Conservation (phyloP, 2,113 vertebrate genomes). For the Tor tambroides region DNA sequence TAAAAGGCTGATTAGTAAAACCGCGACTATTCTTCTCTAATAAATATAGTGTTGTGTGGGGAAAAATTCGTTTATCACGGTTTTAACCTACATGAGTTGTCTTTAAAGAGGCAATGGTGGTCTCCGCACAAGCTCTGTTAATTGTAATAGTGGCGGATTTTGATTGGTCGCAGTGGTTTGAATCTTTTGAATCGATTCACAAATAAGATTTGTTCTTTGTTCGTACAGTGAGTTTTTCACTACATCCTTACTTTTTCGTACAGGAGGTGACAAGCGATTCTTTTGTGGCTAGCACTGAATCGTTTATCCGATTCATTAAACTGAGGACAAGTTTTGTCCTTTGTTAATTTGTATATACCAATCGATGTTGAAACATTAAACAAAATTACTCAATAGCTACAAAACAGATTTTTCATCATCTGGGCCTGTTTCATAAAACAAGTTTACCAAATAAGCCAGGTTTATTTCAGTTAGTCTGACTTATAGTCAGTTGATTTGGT, state of each 20-base stretch:
- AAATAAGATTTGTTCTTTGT: too few relatives aligned
- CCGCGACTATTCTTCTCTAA: neutral
- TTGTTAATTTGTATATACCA: neutral
- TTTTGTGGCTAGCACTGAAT: neutral
- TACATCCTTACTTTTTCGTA: neutral
- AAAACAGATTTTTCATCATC: neutral
- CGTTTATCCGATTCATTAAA: neutral
- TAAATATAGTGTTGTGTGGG: neutral
- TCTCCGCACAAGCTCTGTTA: neutral
- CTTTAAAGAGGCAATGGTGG: neutral
- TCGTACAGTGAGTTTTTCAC: too few relatives aligned
- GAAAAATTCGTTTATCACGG: neutral
- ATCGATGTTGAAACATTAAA: neutral
- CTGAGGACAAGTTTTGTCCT: neutral
- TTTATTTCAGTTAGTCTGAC: too few relatives aligned
- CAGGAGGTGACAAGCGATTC: neutral
- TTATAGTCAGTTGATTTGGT: too few relatives aligned
- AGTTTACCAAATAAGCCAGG: too few relatives aligned
- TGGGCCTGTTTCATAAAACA: too few relatives aligned
- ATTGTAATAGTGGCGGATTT: neutral
- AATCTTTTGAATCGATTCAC: too few relatives aligned
- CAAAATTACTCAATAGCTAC: neutral
- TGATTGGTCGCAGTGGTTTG: too few relatives aligned
- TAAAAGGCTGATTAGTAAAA: neutral
- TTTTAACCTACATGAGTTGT: too few relatives aligned